Percentiles rank a stretch among this genome's conserved stretches.
phyloP scores from a whole-genome alignment of 92 coral and sea anemone species.

The Epizoanthus rinbou region DNA sequence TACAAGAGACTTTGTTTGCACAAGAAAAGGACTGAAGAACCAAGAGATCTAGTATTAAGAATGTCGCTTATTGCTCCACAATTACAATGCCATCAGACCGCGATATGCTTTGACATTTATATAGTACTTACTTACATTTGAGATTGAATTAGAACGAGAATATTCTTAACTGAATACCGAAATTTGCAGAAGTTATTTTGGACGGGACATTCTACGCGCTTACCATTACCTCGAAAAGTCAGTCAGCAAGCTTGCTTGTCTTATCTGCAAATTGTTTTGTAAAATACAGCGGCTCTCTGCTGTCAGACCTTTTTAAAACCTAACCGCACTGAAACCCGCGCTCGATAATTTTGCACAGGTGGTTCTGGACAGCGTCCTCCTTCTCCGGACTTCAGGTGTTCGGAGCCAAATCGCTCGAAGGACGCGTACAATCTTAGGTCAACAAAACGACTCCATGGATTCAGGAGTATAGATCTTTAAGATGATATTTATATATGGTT shows the following conservation, averaged over 20 bases:
- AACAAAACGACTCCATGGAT: too few species aligned
- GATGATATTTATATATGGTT: too few species aligned
- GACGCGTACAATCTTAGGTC: too few species aligned
- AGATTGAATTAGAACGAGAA: constrained; percentile 29
- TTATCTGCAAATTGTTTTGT: constrained; percentile 4
- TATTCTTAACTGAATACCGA: background rate
- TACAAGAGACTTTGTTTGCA: constrained; percentile 4
- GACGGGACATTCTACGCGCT: background rate
- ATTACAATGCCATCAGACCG: background rate
- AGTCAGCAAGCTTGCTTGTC: background rate
- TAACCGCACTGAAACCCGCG: constrained; percentile 25
- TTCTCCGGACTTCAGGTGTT: background rate
- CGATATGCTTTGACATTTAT: background rate
- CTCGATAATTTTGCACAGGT: constrained; percentile 31
- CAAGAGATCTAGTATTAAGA: constrained; percentile 1
- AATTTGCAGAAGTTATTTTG: constrained; percentile 9
- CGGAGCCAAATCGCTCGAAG: background rate
- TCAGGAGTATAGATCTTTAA: too few species aligned
- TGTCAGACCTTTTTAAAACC: constrained; percentile 20
- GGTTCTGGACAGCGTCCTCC: background rate
- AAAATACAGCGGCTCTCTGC: background rate
- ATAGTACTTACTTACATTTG: constrained; percentile 4
- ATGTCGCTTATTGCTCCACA: background rate
- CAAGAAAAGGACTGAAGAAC: background rate
- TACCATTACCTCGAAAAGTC: background rate